Base-by-base conservation (phyloP, 2,888 invertebrate genomes). In the Dorcus hopei region DNA sequence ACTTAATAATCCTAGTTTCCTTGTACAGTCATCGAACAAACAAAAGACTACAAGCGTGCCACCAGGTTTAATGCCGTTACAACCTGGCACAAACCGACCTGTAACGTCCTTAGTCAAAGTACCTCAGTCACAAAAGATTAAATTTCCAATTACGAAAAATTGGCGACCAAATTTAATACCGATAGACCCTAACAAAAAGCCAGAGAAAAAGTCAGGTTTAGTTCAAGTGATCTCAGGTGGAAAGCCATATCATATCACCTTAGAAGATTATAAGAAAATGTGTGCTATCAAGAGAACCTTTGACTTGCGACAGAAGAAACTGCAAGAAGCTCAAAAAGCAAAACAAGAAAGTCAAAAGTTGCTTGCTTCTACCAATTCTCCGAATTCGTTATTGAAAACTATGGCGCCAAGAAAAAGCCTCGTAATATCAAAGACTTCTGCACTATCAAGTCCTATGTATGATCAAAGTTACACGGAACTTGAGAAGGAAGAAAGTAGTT, bases 261-360 rank as follows among this genome's bases (percentile, higher is more conserved):
- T 91, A 39, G 86, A 88, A 51, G 91, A 91, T 70, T 90, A 89
- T 77, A 90, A 90, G 76, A 88, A 90, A 64, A 89, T 89, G 89
- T 89, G 88, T 74, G 82, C 88, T 56, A 83, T 89, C 74, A 81
- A 88, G 5, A 80, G 87, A 1, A 88, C 88, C 72, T 78, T 77
- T 59, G 79, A 79, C 61, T 67, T 77, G 62, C 76, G 76, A 55
- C 77, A 78, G 61, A 76, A 76, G 59, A 85, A 87, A 62, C 77
- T 87, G 2, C 82, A 86, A 68, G 80, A 87, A 33, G 83, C 83
- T 53, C 83, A 84, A 71, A 70, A 72, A 14, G 70, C 68, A 52
- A 73, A 60, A 40, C 39, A 43, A 40, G 58, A 52, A 16, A 38
- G 4, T 9, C 59, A 59, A 16, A 43, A 56, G 26, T 38, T 56